Evolutionary conservation across 2,113 vertebrate species (phyloP).

Genomic region (Sardina pilchardus): DNA sequence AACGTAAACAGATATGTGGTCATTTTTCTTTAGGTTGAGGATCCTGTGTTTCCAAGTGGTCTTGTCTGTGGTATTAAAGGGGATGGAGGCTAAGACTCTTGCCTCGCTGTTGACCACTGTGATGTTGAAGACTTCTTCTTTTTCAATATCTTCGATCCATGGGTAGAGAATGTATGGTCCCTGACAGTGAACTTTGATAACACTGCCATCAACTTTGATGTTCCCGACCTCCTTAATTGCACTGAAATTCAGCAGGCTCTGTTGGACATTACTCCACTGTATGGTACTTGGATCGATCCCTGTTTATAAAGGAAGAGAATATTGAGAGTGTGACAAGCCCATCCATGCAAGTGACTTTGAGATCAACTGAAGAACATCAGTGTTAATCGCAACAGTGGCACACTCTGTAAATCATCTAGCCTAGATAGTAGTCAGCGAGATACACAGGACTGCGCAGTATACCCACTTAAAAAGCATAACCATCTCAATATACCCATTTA

Average conservation of each 20-base stretch:
- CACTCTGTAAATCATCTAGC: not conserved
- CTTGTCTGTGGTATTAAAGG: not conserved
- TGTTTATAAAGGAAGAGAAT: not conserved
- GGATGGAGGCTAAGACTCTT: not conserved
- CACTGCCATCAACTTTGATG: not conserved
- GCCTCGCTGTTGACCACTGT: not conserved
- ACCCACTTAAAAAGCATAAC: no score
- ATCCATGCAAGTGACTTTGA: not conserved
- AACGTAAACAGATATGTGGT: not conserved
- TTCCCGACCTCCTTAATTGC: not conserved
- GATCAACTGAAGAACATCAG: not conserved
- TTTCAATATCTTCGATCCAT: not conserved
- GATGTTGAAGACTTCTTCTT: not conserved
- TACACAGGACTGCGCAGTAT: no score
- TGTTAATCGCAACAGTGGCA: not conserved
- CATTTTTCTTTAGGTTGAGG: not conserved
- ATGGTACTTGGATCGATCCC: not conserved
- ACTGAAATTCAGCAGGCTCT: not conserved
- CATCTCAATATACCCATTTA: no score
- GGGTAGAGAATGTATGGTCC: slow-evolving; percentile 9
- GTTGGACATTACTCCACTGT: not conserved
- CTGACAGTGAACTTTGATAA: not conserved
- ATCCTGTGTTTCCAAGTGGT: not conserved
- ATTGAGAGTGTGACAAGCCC: not conserved
- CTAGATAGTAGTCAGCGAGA: no score